phyloP scores from a whole-genome alignment of 2,797 vertebrate species.

The Sciaenops ocellatus region DNA sequence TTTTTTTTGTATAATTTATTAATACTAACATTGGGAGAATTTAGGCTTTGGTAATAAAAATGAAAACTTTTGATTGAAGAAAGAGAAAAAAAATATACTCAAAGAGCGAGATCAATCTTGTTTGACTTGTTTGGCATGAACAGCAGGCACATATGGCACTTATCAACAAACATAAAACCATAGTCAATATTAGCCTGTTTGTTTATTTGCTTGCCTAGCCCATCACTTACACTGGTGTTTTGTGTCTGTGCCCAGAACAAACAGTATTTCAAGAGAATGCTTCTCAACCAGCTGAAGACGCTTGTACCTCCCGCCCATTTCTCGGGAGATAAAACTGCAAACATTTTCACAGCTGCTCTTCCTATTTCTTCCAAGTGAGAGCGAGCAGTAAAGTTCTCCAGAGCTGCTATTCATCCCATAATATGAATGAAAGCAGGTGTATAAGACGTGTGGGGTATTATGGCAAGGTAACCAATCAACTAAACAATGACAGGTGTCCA shows the following conservation, averaged over 20 bases:
- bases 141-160: constrained; percentile 72
- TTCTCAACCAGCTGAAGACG: constrained; percentile 76
- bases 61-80: neutral
- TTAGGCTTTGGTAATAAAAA: constrained; percentile 9
- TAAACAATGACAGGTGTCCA: neutral
- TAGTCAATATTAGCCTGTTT: constrained; percentile 86
- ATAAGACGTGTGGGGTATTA: neutral
- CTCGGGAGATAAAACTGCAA: constrained; percentile 77
- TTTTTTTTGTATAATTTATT: neutral
- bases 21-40: neutral
- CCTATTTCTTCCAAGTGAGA: constrained; percentile 46
- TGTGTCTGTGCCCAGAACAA: constrained; percentile 86
- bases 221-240: constrained; percentile 83
- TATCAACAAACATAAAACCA: constrained; percentile 64
- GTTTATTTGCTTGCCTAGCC: constrained; percentile 78
- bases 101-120: constrained; percentile 35
- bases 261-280: constrained; percentile 78
- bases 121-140: constrained; percentile 61
- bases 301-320: constrained; percentile 81
- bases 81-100: neutral
- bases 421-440: constrained; percentile 17
- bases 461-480: neutral
- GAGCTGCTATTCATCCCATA: neutral
- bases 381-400: constrained; percentile 20
- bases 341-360: constrained; percentile 82